Base-by-base conservation (phyloP, 1,140 invertebrate genomes). In the Acyrthosiphon pisum region DNA sequence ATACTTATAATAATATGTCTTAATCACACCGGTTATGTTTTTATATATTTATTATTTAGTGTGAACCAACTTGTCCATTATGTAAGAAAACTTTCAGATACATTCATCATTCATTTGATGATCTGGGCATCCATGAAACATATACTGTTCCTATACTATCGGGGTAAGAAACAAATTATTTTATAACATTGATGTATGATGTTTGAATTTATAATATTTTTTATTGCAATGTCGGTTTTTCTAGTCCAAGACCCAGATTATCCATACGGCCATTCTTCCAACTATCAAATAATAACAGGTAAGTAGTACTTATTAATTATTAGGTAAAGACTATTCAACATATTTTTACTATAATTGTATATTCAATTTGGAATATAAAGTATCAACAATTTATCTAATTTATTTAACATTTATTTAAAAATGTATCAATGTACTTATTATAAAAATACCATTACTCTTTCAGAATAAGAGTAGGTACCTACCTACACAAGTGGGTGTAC, bases 71-170 rank as follows among this genome's bases (percentile, higher is more conserved):
- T 18, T 93, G 91, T 84, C 91, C 91, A 56, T 84, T 93, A 53
- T 93, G 91, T 56, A 93, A 93, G 35, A 93, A 84, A 86, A 0
- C 2, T 8, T 93, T 86, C 18, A 86, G 23, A 2, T 0, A 0
- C 20, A 93, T 93, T 30, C 6, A 44, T 56, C 91, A 93, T 93
- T 44, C 91, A 93, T 86, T 93, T 50, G 9, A 6, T 53, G 81
- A 84, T 41, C 41, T 8, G 2, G 81, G 81, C 4, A 6, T n/a
- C 35, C 48, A 44, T 84, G 48, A 93, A 84, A 93, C 35, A 26
- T 93, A 56, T 84, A 9, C 41, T 41, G 81, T 93, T 53, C 91
- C 81, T 84, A 0, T 18, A 50, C 3, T 6, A 41, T 46, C 6
- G 37, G 4, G 41, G 91, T 93, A 56, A 93, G 91, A 35, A 84